Percentiles rank a stretch among this genome's conserved stretches.
Evolutionary conservation across 2,113 vertebrate genomes (phyloP).

Genomic region (Marcusenius ussheri): DNA sequence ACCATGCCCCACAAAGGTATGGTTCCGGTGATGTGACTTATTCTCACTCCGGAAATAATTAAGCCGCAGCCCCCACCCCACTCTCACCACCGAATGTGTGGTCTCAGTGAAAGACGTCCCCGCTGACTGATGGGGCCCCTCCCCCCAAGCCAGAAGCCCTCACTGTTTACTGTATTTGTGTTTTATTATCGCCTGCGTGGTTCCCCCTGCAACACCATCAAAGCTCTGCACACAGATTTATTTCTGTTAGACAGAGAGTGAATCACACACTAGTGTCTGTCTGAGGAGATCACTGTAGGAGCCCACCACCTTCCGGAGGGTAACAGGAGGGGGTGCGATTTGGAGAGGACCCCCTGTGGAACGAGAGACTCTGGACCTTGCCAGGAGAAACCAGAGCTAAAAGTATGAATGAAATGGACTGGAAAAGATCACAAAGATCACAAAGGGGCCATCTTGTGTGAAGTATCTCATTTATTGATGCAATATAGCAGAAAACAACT

Average conservation of each 20-base stretch:
- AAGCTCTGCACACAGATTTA: slow-evolving; percentile 14
- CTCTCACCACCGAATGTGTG: slow-evolving; percentile 42
- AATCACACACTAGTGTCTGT: slow-evolving; percentile 9
- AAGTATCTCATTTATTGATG: not conserved
- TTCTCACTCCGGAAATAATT: slow-evolving; percentile 54
- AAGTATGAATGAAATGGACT: not conserved
- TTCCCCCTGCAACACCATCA: slow-evolving; percentile 34
- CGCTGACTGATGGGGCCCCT: slow-evolving; percentile 48
- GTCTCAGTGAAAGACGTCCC: slow-evolving; percentile 43
- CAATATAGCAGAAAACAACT: not conserved
- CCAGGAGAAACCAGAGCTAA: not conserved
- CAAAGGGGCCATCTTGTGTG: not conserved
- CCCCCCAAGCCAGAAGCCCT: slow-evolving; percentile 30
- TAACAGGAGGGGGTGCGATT: not conserved
- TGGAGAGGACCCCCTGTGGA: not conserved
- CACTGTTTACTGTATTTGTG: slow-evolving; percentile 23
- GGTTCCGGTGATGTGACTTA: slow-evolving; percentile 49
- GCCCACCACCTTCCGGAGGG: not conserved
- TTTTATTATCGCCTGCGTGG: slow-evolving; percentile 26
- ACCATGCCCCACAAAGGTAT: slow-evolving; percentile 47
- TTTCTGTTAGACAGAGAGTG: slow-evolving; percentile 15
- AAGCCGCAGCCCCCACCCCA: slow-evolving; percentile 39
- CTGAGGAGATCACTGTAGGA: not conserved
- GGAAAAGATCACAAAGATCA: not conserved
- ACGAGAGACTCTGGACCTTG: not conserved